Conservation (phyloP, 2,888 invertebrate genomes). For the Antheraea yamamai region DNA sequence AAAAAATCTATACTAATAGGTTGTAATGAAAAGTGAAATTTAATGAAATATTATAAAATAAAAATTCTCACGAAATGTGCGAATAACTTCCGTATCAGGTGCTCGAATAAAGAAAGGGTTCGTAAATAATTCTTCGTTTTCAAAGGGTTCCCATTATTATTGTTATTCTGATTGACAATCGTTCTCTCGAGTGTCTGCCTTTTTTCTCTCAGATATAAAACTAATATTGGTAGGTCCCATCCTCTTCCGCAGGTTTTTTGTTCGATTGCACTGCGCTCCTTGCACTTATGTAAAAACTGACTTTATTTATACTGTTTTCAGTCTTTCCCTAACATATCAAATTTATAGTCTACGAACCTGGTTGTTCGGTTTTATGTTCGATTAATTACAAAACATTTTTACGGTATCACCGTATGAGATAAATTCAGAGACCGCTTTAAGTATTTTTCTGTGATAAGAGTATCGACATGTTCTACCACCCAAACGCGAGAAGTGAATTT, state of each 20-base stretch:
- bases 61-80: constrained; percentile 73
- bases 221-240: constrained; percentile 81
- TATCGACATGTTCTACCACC: constrained; percentile 62
- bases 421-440: constrained; percentile 38
- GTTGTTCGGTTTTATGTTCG: background rate
- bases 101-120: constrained; percentile 70
- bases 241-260: constrained; percentile 78
- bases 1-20: background rate
- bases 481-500: constrained; percentile 69
- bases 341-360: constrained; percentile 38
- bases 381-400: constrained; percentile 15
- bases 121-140: constrained; percentile 55
- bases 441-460: constrained; percentile 54
- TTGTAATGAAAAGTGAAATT: constrained; percentile 17
- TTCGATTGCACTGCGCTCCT: constrained; percentile 62
- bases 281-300: constrained; percentile 61
- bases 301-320: constrained; percentile 71
- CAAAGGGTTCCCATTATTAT: constrained; percentile 75
- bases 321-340: constrained; percentile 49
- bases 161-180: constrained; percentile 75
- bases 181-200: constrained; percentile 70
- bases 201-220: constrained; percentile 79
- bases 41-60: constrained; percentile 31
- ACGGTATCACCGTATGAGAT: constrained; percentile 28
- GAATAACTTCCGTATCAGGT: constrained; percentile 80